These are phyloP conservation scores for Orthonyx spaldingii DNA, from an alignment of 2,113 vertebrate species.

Conservation along the genomic window DNA sequence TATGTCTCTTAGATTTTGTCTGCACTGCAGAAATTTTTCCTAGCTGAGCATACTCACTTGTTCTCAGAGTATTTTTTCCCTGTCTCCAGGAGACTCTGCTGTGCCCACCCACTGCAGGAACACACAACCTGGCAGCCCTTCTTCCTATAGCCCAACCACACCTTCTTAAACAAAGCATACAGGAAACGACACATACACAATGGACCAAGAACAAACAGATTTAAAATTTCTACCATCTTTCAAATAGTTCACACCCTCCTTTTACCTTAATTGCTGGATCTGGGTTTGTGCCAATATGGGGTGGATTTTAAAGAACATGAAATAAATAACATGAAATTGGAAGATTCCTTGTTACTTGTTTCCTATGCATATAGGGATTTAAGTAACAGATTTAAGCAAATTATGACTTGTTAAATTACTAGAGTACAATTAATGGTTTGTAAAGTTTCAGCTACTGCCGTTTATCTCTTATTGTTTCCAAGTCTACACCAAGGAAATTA, in stretches of 20 bases:
- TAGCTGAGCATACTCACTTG: background rate
- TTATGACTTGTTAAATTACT: background rate
- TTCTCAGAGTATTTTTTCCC: background rate
- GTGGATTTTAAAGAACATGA: background rate
- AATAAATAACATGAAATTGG: background rate
- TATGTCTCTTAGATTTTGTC: background rate
- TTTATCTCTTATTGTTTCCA: background rate
- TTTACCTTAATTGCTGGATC: background rate
- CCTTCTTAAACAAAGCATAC: background rate
- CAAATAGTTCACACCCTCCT: background rate
- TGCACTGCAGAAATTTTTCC: background rate
- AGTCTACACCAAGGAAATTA: background rate
- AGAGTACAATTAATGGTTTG: background rate
- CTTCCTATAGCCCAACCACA: background rate
- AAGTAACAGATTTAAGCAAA: background rate
- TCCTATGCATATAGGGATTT: background rate
- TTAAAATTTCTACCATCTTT: background rate
- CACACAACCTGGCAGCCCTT: background rate
- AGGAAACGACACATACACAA: background rate
- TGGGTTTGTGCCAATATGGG: background rate
- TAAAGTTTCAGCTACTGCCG: background rate
- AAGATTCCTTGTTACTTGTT: background rate
- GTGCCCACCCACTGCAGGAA: background rate
- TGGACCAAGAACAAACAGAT: slow-evolving; percentile 5
- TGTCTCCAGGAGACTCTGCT: background rate